Percentiles rank a stretch among this genome's conserved stretches.
Conservation (phyloP, 1,140 invertebrate genomes). For the Camponotus vicinus region DNA sequence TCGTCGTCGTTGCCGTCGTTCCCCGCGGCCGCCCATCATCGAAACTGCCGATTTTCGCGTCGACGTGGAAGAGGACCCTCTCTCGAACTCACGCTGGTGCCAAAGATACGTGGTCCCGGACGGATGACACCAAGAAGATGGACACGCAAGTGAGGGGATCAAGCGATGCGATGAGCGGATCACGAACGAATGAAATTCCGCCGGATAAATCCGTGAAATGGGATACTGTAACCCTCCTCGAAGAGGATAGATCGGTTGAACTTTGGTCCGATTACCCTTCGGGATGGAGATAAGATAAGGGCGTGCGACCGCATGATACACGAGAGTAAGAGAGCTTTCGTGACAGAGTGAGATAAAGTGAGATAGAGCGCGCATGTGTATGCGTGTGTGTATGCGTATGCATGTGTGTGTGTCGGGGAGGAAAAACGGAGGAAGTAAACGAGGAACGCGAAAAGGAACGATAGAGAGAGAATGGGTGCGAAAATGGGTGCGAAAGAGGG, state of each 20-base stretch:
- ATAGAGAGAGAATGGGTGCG: neutral
- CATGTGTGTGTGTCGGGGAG: too few species aligned
- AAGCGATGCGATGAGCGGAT: conserved; percentile 1
- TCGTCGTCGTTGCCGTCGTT: conserved; percentile 40
- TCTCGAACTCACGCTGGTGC: conserved; percentile 63
- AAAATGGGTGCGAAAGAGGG: neutral
- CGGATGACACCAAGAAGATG: conserved; percentile 8
- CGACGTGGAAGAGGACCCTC: conserved; percentile 66
- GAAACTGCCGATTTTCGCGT: conserved; percentile 77
- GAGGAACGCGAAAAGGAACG: neutral
- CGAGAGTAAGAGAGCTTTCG: conserved; percentile 50
- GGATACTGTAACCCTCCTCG: conserved; percentile 23
- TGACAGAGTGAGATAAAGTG: conserved; percentile 30
- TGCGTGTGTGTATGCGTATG: conserved; percentile 29
- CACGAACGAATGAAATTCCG: conserved; percentile 21
- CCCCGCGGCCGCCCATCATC: conserved; percentile 58
- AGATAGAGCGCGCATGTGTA: conserved; percentile 10
- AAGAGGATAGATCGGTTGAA: conserved; percentile 44
- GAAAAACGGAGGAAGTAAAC: neutral
- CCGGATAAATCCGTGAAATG: conserved; percentile 24
- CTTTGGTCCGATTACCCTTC: conserved; percentile 39
- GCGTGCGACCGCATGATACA: conserved; percentile 53
- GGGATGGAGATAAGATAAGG: conserved; percentile 56
- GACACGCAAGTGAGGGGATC: conserved; percentile 27
- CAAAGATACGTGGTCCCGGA: conserved; percentile 27